Evolutionary conservation across 1,140 invertebrate genomes (phyloP), one percentile per base, ranked within the genome.

Genomic region (Drosophila rhopaloa): DNA sequence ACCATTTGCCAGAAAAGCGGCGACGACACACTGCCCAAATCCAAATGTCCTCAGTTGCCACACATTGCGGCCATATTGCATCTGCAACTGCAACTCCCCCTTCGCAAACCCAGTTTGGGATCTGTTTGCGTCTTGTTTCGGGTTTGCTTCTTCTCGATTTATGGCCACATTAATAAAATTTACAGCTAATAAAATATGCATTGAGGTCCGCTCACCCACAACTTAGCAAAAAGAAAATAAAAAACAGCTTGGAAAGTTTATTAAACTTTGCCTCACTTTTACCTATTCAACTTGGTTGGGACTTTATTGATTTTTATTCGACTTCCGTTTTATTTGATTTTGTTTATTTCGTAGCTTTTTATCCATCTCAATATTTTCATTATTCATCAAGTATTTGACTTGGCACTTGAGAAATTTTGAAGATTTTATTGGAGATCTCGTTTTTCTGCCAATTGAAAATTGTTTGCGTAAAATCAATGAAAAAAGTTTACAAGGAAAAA

Each of bases 181-280:
- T 88, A 88, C 83, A 89, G 83, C 83, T 89, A 84, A 88, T 88
- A 88, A 88, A 88, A 89, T 84, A 84, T 89, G 84, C 76, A 89
- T 55, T 55, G 72, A 63, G 55, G 63, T 78, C 76, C 81, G 35
- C 50, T 77, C 79, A 79, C 83, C 75, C 82, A 81, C 79, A 65
- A 82, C 43, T 71, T 24, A 51, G 19, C 40, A 44, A 35, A 50
- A 40, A 59, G 37, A 62, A 11, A 24, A 59, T 19, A 40, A 27
- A 24, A 16, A 41, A 13, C n/a, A 27, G 13, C 44, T 73, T 35
- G 56, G 68, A 62, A 60, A 74, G 57, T 74, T 74, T 51, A 50
- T 48, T 53, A 29, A 63, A 65, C 54, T 57, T 54, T 76, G 60
- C 48, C 50, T 73, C 38, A 65, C 57, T 74, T 54, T 74, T 53